Percentiles rank a stretch among this genome's conserved stretches.
These are phyloP conservation scores for Phaethon lepturus DNA, from an alignment of 2,113 vertebrate genomes.

Conservation along the genomic window DNA sequence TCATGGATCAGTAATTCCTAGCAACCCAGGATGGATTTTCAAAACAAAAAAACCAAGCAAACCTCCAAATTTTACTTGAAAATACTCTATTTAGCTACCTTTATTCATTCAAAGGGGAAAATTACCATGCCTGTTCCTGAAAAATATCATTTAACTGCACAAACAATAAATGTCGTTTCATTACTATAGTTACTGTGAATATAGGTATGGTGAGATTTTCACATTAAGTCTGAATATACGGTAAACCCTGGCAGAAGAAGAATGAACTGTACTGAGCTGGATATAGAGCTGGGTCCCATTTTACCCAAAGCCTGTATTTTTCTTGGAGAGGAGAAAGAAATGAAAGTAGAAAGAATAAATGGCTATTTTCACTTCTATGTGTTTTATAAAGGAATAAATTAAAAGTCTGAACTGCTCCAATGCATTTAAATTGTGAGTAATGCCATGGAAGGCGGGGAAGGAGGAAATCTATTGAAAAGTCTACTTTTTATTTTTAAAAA, in stretches of 20 bases:
- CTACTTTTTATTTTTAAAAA: background rate
- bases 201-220: background rate
- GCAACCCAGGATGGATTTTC: background rate
- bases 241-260: conserved; percentile 1
- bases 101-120: background rate
- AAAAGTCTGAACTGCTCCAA: background rate
- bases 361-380: background rate
- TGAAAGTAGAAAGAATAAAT: conserved; percentile 26
- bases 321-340: conserved; percentile 44
- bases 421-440: background rate
- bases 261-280: background rate
- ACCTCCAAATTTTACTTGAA: background rate
- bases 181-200: background rate
- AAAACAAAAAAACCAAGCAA: background rate
- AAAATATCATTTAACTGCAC: background rate
- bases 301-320: conserved; percentile 28
- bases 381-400: conserved; percentile 55
- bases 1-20: background rate
- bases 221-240: background rate
- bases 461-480: background rate
- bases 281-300: background rate
- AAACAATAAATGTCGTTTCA: background rate
- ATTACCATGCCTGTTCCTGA: background rate
- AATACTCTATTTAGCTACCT: background rate
- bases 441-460: background rate